Percentiles rank a stretch among this genome's conserved stretches.
phyloP scores from a whole-genome alignment of 2,113 vertebrate species.

The Eubucco bourcierii region DNA sequence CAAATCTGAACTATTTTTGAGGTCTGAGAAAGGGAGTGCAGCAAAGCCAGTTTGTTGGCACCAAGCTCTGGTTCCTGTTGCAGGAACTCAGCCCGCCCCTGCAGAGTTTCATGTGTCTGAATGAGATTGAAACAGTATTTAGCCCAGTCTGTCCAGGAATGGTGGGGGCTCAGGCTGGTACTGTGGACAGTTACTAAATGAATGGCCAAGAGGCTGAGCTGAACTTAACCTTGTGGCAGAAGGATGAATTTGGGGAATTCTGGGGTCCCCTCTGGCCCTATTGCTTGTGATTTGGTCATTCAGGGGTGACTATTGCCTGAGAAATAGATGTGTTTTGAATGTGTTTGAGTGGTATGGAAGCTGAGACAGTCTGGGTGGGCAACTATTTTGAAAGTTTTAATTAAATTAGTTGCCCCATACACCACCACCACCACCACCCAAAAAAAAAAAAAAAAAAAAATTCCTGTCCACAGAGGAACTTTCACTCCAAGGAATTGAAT shows the following conservation, averaged over 20 bases:
- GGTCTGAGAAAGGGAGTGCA: slow-evolving; percentile 14
- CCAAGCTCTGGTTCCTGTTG: not conserved
- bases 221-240: not conserved
- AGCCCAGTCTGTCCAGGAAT: accelerated
- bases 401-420: not conserved
- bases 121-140: not conserved
- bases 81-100: not conserved
- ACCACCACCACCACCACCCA: too few relatives aligned
- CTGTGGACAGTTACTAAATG: not conserved
- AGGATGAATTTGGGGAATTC: not conserved
- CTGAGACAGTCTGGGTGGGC: not conserved
- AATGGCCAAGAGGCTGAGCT: not conserved
- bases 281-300: not conserved
- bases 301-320: not conserved
- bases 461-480: not conserved
- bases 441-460: too few relatives aligned
- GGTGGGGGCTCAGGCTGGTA: not conserved
- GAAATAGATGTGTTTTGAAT: not conserved
- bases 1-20: slow-evolving; percentile 14
- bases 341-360: not conserved
- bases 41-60: slow-evolving; percentile 10
- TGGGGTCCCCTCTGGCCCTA: not conserved
- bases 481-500: not conserved
- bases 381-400: not conserved
- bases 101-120: not conserved